These are phyloP conservation scores for Myotis vivesi DNA, from an alignment of 2,797 vertebrate genomes.

Conservation along the genomic window DNA sequence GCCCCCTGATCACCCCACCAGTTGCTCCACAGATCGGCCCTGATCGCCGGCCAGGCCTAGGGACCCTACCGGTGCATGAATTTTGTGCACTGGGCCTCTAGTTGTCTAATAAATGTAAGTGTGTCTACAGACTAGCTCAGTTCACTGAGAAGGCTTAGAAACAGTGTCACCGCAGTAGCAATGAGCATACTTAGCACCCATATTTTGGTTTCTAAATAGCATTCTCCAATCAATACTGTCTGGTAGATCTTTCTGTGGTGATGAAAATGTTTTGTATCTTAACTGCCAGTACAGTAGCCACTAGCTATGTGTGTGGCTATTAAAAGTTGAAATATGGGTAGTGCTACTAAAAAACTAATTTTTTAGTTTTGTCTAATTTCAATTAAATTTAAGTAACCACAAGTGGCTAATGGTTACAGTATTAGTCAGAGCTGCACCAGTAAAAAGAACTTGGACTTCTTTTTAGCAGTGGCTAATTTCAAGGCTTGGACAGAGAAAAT, in stretches of 20 bases:
- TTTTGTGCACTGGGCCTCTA: too few species aligned
- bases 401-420: not conserved
- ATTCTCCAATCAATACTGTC: not conserved
- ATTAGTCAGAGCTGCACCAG: not conserved
- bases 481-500: not conserved
- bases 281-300: not conserved
- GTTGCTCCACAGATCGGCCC: too few species aligned
- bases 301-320: not conserved
- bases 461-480: conserved; percentile 17
- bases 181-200: not conserved
- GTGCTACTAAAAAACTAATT: not conserved
- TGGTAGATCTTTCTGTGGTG: conserved; percentile 1
- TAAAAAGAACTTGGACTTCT: not conserved
- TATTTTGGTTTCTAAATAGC: conserved; percentile 37
- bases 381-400: not conserved
- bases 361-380: conserved; percentile 24
- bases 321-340: conserved; percentile 30
- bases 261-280: conserved; percentile 1
- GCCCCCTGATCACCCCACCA: too few species aligned
- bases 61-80: too few species aligned
- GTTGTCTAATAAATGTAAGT: not conserved
- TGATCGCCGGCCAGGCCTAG: too few species aligned
- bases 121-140: not conserved
- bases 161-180: not conserved
- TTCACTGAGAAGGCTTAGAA: not conserved